These are phyloP conservation scores for Willisornis vidua DNA, from an alignment of 2,113 vertebrate species.

Conservation along the genomic window DNA sequence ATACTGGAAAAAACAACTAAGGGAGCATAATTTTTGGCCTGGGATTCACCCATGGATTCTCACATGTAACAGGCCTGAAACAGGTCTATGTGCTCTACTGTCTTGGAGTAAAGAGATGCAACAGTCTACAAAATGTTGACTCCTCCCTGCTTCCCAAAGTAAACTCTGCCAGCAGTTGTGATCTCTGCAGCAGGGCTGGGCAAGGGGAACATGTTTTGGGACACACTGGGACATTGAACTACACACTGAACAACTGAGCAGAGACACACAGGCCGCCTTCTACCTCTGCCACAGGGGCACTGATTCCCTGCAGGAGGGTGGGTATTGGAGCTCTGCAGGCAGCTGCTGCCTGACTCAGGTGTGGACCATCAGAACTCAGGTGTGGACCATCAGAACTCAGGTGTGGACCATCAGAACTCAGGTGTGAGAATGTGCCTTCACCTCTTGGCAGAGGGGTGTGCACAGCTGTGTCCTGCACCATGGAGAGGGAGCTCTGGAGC, in stretches of 20 bases:
- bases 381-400: neutral
- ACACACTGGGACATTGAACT: neutral
- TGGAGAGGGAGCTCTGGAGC: accelerated
- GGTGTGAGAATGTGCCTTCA: neutral
- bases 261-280: accelerated
- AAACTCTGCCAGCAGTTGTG: neutral
- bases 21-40: neutral
- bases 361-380: neutral
- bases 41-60: neutral
- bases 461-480: neutral
- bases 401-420: neutral
- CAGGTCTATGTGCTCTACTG: neutral
- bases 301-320: neutral
- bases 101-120: neutral
- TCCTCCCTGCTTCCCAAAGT: neutral
- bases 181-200: neutral
- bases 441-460: accelerated
- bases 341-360: neutral
- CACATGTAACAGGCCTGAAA: accelerated
- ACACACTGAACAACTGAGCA: accelerated
- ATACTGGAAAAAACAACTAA: neutral
- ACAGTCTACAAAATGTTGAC: accelerated
- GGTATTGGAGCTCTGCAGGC: accelerated
- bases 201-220: neutral
- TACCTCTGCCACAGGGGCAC: neutral